A percentile compares a stretch with the other conserved stretches of the same genome.
Conservation (phyloP, 1,140 invertebrate genomes). For the Trichogramma pretiosum region DNA sequence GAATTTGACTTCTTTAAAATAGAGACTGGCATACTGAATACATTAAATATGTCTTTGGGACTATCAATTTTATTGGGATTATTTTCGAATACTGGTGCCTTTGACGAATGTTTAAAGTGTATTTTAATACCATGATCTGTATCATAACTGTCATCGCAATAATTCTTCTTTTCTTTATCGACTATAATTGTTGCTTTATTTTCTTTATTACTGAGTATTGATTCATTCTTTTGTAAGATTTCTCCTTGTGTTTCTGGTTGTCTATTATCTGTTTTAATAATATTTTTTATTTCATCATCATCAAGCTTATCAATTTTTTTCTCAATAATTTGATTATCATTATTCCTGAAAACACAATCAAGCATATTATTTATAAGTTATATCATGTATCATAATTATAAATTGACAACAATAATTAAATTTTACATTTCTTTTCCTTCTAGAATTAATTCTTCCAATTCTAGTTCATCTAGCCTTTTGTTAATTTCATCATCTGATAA, state of each 20-base stretch:
- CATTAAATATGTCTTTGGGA: conserved; percentile 32
- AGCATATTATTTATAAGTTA: background rate
- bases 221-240: background rate
- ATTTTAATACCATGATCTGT: conserved; percentile 25
- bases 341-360: too few relatives aligned
- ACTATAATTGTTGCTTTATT: conserved; percentile 15
- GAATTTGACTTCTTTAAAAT: conserved; percentile 41
- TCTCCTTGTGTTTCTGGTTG: background rate
- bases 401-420: background rate
- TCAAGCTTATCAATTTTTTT: conserved; percentile 8
- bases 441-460: conserved; percentile 48
- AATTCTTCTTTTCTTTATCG: conserved; percentile 7
- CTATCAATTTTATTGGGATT: conserved; percentile 21
- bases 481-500: conserved; percentile 43
- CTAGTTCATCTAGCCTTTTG: conserved; percentile 46
- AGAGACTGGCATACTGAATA: conserved; percentile 28
- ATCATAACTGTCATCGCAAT: background rate
- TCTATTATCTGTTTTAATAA: background rate
- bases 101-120: conserved; percentile 29
- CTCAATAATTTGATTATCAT: background rate
- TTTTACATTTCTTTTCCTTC: conserved; percentile 39
- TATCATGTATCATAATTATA: background rate
- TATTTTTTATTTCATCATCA: conserved; percentile 1
- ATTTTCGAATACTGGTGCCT: background rate
- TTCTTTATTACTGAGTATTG: conserved; percentile 3